Percentiles rank a stretch among this genome's conserved stretches.
These are phyloP conservation scores for Ptyas mucosa DNA, from an alignment of 2,113 vertebrate species.

Conservation along the genomic window DNA sequence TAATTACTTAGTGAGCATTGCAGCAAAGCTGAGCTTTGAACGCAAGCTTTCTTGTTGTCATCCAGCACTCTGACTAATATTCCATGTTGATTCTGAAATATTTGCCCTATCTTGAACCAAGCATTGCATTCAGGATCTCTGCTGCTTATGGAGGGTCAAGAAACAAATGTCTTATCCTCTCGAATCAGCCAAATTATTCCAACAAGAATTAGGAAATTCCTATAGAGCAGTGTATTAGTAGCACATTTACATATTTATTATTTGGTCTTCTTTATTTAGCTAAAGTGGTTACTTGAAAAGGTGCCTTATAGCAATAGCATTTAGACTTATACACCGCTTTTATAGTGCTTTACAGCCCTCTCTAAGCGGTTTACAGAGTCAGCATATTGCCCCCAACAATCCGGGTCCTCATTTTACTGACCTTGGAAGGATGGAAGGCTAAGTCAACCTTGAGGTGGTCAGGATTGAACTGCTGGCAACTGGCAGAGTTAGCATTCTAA, in stretches of 20 bases:
- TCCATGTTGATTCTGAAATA: not conserved
- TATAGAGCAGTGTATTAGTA: not conserved
- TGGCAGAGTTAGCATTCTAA: not conserved
- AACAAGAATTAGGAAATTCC: not conserved
- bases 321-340: too few species aligned
- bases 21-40: not conserved
- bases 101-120: not conserved
- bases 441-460: too few species aligned
- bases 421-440: too few species aligned
- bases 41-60: not conserved
- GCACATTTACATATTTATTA: not conserved
- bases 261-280: not conserved
- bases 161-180: not conserved
- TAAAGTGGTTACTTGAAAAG: not conserved
- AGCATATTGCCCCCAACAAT: too few species aligned
- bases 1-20: not conserved
- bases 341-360: too few species aligned
- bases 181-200: not conserved
- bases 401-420: too few species aligned
- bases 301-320: not conserved
- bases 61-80: not conserved
- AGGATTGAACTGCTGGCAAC: not conserved
- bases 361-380: too few species aligned
- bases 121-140: not conserved
- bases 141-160: not conserved